Evolutionary conservation across 2,888 invertebrate species (phyloP).

Genomic region (Drosophila histrio): DNA sequence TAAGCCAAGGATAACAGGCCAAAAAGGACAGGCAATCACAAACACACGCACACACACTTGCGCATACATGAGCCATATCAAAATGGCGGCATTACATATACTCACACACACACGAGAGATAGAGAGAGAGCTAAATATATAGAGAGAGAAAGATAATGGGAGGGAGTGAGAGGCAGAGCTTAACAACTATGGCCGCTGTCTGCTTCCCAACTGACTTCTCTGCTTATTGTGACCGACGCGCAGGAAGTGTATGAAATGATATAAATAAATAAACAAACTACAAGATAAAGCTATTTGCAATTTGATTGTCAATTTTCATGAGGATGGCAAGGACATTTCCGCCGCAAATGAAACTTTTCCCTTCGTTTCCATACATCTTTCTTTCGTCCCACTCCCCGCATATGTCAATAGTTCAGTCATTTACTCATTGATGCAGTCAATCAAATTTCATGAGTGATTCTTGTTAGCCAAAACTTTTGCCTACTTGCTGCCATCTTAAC

Average conservation of each 20-base stretch:
- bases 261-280: conserved; percentile 81
- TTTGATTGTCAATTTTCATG: conserved; percentile 81
- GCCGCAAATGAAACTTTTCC: conserved; percentile 62
- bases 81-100: conserved; percentile 53
- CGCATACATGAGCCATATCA: conserved; percentile 41
- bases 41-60: conserved; percentile 35
- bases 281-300: conserved; percentile 81
- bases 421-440: conserved; percentile 74
- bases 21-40: conserved; percentile 66
- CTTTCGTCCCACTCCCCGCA: neutral
- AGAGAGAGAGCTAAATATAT: neutral
- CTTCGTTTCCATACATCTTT: conserved; percentile 5
- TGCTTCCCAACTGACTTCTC: conserved; percentile 46
- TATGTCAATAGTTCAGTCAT: conserved; percentile 66
- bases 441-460: conserved; percentile 78
- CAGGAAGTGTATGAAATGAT: conserved; percentile 79
- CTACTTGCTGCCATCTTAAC: conserved; percentile 40
- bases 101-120: too few relatives aligned
- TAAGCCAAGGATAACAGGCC: conserved; percentile 81
- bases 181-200: conserved; percentile 59
- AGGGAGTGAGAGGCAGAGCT: conserved; percentile 22
- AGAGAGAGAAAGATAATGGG: neutral
- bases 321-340: conserved; percentile 64
- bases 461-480: conserved; percentile 54
- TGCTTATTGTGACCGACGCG: conserved; percentile 58